Base-by-base conservation (phyloP, 2,797 vertebrate species). In the Vespertilio murinus region DNA sequence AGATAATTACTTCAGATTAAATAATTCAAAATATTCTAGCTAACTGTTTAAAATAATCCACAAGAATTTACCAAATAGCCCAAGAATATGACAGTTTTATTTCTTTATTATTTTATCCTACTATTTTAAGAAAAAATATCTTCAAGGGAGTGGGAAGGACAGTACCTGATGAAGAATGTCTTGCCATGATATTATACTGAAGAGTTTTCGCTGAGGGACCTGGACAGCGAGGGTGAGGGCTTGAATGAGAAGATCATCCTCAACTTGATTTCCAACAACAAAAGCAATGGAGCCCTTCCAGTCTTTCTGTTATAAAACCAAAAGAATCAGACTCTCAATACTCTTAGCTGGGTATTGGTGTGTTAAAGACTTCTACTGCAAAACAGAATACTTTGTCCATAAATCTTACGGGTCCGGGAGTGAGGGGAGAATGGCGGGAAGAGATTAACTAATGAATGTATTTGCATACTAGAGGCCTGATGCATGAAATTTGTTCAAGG, bases 221-320 rank as follows among this genome's bases (percentile, higher is more conserved):
- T 97, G 98, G 3, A 99, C 98, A 0, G 98, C 99, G 25, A 98
- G 90, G 20, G 95, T 59, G 56, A 99, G 96, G 4, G 98, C 98
- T 8, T 45, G 95, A 2, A 97, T 96, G 94, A 98, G 98, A 28
- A 98, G 83, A n/a, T 99, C 98, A 38, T 99, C 99, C 33, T 98
- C 98, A 14, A 59, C 81, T 88, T 91, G 97, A 61, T 94, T 96
- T 64, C 98, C 98, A 49, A 99, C 98, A 88, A 99, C 94, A 0
- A 99, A 94, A 74, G 98, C 97, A 0, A 99, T 94, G 97, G 98
- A 98, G 35, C 98, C 98, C 74, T 95, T 97, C 99, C 99, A 99
- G 1, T 98, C 97, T 17, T 98, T 98, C 99, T 99, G 96, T 30
- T 59, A n/a, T 73, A 92, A 96, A 97, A 96, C 61, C 0, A 77